Percentiles rank a stretch among this genome's conserved stretches.
phyloP scores from a whole-genome alignment of 1,140 invertebrate genomes.

The Pogonognathellus flavescens region DNA sequence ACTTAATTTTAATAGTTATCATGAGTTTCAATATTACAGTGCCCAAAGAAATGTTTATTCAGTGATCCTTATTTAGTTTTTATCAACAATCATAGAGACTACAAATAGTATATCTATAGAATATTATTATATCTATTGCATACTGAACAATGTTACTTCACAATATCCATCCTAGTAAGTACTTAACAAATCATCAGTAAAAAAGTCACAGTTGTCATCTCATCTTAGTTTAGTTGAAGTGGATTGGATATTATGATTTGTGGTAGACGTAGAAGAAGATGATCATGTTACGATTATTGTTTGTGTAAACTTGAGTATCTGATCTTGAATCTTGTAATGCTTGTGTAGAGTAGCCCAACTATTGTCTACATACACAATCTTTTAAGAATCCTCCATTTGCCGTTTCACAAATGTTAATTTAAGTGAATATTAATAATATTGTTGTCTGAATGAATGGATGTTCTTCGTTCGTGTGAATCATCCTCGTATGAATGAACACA shows the following conservation, averaged over 20 bases:
- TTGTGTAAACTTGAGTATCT: conserved; percentile 29
- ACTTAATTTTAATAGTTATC: conserved; percentile 27
- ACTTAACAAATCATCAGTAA: background rate
- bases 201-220: conserved; percentile 9
- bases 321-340: conserved; percentile 15
- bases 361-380: background rate
- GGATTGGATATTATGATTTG: background rate
- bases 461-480: too few relatives aligned
- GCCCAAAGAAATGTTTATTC: conserved; percentile 39
- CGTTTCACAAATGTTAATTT: background rate
- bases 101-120: too few relatives aligned
- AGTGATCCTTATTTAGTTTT: conserved; percentile 17
- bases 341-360: background rate
- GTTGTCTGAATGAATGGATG: too few relatives aligned
- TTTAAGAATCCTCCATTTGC: background rate
- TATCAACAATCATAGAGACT: too few relatives aligned
- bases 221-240: background rate
- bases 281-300: background rate
- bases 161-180: conserved; percentile 33
- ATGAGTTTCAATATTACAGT: conserved; percentile 36
- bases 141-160: conserved; percentile 12
- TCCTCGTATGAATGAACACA: background rate
- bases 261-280: background rate
- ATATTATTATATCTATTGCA: background rate
- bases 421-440: too few relatives aligned